Evolutionary conservation across 1,140 invertebrate species (phyloP), one percentile per base, ranked within the genome.

Genomic region (Globodera rostochiensis): DNA sequence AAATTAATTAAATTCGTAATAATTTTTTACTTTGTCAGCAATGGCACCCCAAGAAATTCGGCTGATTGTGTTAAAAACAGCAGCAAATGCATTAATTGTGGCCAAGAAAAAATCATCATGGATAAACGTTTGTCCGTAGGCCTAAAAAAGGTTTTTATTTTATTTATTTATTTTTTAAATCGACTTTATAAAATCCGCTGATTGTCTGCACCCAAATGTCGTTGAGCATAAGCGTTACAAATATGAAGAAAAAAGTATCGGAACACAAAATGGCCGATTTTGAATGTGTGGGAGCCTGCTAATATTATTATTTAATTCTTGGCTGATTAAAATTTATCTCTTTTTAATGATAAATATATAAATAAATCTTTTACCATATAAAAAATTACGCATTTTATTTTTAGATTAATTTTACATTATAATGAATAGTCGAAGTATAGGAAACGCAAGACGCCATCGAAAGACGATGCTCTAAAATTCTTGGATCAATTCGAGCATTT

Each of bases 71-170:
- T 87, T 87, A 19, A 80, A 80, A 11, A 79, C 77, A 67, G 86
- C 83, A 13, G 85, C 86, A 66, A 87, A 83, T 19, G 86, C 88
- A 47, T 84, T 88, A 19, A 87, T 85, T 45, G 87, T 86, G 6
- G 86, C 84, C 25, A 87, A 64, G 64, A 87, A 87, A 45, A 83
- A 82, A 57, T 87, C 86, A 74, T 87, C 79, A 4, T 84, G 71
- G 47, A 87, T 87, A 77, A 87, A 87, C 64, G 80, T 82, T 70
- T 86, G 85, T n/a, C 84, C 86, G 64, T 79, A 87, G 13, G 86
- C 85, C 79, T 86, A 77, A 69, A 57, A 47, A 36, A 13, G 3
- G 7, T 21, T 15, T 46, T 60, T 64, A 67, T 45, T 67, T 77
- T 46, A 83, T 78, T 84, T 46, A n/a, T 15, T 83, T 83, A 85